Evolutionary conservation across 30 jellyfish, hydroid and myxozoan genomes (phyloP), one percentile per base, ranked within the genome.

Genomic region (Cassiopea xamachana): DNA sequence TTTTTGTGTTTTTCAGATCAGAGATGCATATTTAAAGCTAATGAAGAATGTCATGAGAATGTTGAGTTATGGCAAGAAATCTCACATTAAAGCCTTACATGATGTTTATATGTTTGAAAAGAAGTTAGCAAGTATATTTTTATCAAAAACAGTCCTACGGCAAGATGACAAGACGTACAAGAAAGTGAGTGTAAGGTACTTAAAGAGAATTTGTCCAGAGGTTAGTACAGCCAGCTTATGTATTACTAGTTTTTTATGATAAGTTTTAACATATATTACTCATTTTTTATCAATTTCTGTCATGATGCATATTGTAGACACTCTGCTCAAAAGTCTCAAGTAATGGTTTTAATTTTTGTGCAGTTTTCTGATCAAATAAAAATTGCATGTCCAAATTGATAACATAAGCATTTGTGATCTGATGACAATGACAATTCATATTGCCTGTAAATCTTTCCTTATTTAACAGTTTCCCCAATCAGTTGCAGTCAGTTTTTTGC

Each of bases 51-150:
- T 81, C 59, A 73, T 89, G 88, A 62, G 60, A 43, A 43, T 61
- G 77, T 45, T 80, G 67, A 92, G 96, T 0, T 82, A 81, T 68
- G 18, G 60, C 46, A 73, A 70, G 7, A 19, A 48, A 60, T 10
- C 67, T 61, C 79, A 59, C 7, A 62, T 6, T 16, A 7, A 67
- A 7, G 46, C 9, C 64, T 39, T 75, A 64, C 71, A 72, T 19
- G 86, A 89, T 50, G 91, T 73, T 12, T 73, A 67, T 44, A 55
- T 69, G 45, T 89, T 89, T 73, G 96, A 89, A 48, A 89, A 1
- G 43, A 81, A 89, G 72, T 50, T 89, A 69, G 96, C 96, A 59
- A 81, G 81, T 18, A 81, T 89, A 17, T 74, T 49, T 48, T 45
- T 89, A 68, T 39, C 96, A 7, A 3, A 43, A 58, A 62, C 89